Evolutionary conservation across 64 coral and sea anemone genomes (phyloP).

Genomic region (Platygyra sinensis): DNA sequence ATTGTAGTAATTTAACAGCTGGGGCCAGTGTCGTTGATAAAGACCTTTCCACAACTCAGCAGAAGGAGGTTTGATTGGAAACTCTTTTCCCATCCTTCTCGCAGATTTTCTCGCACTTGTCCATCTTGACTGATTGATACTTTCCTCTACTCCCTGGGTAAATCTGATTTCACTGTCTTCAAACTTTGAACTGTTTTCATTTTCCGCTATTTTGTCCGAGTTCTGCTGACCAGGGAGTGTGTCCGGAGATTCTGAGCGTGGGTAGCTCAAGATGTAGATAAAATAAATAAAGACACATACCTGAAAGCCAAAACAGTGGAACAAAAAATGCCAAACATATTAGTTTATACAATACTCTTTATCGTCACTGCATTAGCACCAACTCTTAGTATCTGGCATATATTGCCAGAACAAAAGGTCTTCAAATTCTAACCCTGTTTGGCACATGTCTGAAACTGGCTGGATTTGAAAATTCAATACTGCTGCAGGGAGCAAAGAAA

Average conservation of each 20-base stretch:
- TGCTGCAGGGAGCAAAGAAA: too few species aligned
- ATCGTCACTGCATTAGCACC: too few species aligned
- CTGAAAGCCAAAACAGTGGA: not conserved
- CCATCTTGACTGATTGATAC: not conserved
- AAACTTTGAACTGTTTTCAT: not conserved
- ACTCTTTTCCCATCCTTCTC: not conserved
- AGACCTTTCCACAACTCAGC: constrained; percentile 86
- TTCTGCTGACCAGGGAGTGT: not conserved
- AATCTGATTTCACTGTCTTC: not conserved
- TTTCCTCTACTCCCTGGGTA: not conserved
- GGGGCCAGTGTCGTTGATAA: constrained; percentile 90
- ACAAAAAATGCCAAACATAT: not conserved
- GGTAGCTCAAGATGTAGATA: constrained; percentile 9
- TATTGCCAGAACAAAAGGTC: too few species aligned
- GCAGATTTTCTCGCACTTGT: not conserved
- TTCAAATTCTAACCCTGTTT: too few species aligned
- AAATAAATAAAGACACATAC: not conserved
- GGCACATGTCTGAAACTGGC: too few species aligned
- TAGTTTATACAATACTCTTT: too few species aligned
- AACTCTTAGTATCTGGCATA: too few species aligned
- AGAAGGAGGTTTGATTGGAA: constrained; percentile 40
- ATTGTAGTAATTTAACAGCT: constrained; percentile 84
- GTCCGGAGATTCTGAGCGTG: not conserved
- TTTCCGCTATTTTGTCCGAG: not conserved
- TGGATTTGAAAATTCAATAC: too few species aligned